These are phyloP conservation scores for Nerophis lumbriciformis DNA, from an alignment of 2,113 vertebrate species.

Conservation along the genomic window DNA sequence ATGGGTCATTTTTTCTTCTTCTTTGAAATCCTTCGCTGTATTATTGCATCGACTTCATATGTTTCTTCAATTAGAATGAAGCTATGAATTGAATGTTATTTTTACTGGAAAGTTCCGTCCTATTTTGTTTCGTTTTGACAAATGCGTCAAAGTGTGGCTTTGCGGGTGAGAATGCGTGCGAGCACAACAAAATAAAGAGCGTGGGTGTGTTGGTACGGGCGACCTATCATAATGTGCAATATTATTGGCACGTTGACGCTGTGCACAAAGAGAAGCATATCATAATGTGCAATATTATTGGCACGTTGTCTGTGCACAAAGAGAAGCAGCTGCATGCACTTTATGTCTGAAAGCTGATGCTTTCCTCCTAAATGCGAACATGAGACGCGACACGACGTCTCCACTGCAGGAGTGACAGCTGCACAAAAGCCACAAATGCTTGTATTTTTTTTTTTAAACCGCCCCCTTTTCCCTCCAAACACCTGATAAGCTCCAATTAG, in stretches of 20 bases:
- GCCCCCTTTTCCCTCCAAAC: constrained; percentile 42
- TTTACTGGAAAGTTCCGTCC: background rate
- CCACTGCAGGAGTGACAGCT: constrained; percentile 26
- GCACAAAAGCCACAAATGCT: constrained; percentile 62
- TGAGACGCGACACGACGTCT: constrained; percentile 10
- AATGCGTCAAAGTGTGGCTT: background rate
- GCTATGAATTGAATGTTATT: background rate
- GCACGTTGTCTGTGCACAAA: background rate
- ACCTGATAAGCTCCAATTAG: constrained; percentile 75
- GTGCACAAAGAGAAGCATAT: too few species aligned
- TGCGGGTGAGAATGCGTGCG: constrained; percentile 1
- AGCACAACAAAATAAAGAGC: constrained; percentile 19
- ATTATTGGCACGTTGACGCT: background rate
- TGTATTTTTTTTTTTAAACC: constrained; percentile 12
- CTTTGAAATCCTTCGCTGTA: too few species aligned
- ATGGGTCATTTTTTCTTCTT: too few species aligned
- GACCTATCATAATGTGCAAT: background rate
- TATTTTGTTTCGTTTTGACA: background rate
- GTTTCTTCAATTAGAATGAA: too few species aligned
- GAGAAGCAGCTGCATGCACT: background rate
- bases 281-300: background rate
- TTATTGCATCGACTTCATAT: background rate
- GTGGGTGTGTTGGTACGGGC: background rate
- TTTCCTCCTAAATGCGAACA: constrained; percentile 25
- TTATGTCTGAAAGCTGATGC: constrained; percentile 42